These are phyloP conservation scores for Darevskia mixta DNA, from an alignment of 2,797 vertebrate species.

Conservation along the genomic window DNA sequence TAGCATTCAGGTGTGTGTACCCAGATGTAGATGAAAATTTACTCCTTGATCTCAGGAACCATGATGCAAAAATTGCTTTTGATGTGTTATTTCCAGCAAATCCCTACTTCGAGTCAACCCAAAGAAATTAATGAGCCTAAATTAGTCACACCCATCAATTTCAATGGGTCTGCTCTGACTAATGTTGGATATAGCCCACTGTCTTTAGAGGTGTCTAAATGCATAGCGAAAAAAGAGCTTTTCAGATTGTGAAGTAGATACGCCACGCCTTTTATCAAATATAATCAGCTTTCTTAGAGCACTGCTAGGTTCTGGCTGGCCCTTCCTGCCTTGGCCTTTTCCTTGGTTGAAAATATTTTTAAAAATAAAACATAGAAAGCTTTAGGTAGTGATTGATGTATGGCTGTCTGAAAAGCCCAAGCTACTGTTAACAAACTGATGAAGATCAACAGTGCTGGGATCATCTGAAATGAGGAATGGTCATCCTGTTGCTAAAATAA, in stretches of 20 bases:
- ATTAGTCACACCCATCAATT: too few relatives aligned
- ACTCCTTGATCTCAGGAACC: too few relatives aligned
- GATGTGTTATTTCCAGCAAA: too few relatives aligned
- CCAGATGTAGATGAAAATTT: too few relatives aligned
- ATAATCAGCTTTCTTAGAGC: not conserved
- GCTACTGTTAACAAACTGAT: not conserved
- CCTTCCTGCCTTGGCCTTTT: not conserved
- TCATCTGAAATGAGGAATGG: not conserved
- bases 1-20: too few relatives aligned
- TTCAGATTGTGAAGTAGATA: not conserved
- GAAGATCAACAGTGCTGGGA: not conserved
- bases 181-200: too few relatives aligned
- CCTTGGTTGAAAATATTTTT: not conserved
- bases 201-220: too few relatives aligned
- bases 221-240: too few relatives aligned
- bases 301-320: not conserved
- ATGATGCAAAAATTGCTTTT: too few relatives aligned
- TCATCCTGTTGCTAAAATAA: not conserved
- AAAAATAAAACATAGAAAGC: not conserved
- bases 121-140: too few relatives aligned
- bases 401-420: not conserved
- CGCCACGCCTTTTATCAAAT: not conserved
- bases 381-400: not conserved
- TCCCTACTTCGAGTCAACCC: too few relatives aligned
- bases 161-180: too few relatives aligned